Base-by-base conservation (phyloP, 2,797 vertebrate species). In the Ataeniobius toweri region DNA sequence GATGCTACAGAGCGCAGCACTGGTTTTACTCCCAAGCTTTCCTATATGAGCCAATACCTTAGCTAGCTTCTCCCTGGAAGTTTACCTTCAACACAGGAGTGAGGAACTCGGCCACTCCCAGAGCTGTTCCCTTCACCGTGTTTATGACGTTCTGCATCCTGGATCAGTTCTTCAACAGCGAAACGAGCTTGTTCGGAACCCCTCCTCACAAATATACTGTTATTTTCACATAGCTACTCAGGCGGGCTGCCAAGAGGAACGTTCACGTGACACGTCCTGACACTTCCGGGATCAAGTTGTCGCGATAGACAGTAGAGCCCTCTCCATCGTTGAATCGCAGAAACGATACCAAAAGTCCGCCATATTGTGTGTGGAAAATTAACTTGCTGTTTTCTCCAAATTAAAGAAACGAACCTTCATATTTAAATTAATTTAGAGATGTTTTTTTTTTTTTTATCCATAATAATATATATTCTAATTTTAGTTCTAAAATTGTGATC, bases 61-160 rank as follows among this genome's bases (percentile, higher is more conserved):
- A 77, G 88, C 89, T 86, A 83, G 81, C 83, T 77, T 3, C 0
- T n/a, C 50, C 36, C 39, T 12, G 26, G 1, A 55, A 79, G 83
- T 86, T 93, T 96, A 98, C 97, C 97, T 98, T 98, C 71, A 98
- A 88, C 20, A 98, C 97, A 0, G 97, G 97, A 0, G 97, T 98
- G 79, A 98, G 96, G 68, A 97, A 96, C 94, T 98, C 97, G 4
- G 97, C 97, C 90, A 98, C 97, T 1, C 97, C 97, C 71, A 98
- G 94, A 0, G 97, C 97, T 74, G 97, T 98, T 75, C 97, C 97
- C 83, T 98, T 98, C 89, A 98, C 96, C 1, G 97, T 96, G 94
- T 98, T 98, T 77, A 98, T 97, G 41, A 98, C 96, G 96, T 95
- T 97, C 95, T 98, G 97, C 97, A 98, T 98, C 73, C 79, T 89